Conservation (phyloP, 2,113 vertebrate genomes). For the Ursus arctos region DNA sequence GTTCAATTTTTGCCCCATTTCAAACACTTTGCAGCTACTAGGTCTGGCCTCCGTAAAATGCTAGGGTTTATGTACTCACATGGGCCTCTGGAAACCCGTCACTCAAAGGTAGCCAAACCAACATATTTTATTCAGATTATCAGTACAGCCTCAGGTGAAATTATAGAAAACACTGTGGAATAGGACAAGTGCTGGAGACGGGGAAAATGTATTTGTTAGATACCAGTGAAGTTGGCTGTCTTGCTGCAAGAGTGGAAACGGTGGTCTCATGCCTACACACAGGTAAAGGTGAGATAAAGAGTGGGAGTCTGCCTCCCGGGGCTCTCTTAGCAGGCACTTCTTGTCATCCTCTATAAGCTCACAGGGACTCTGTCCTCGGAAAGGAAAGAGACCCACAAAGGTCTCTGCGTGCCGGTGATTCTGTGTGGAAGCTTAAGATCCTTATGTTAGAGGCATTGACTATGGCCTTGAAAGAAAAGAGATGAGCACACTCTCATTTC, state of each 20-base stretch:
- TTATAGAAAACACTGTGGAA: background rate
- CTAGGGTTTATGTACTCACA: background rate
- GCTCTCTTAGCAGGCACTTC: background rate
- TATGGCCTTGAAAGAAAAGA: background rate
- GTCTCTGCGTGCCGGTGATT: background rate
- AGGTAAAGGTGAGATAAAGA: background rate
- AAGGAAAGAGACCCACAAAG: background rate
- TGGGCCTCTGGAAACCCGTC: background rate
- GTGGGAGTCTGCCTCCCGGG: rapidly evolving
- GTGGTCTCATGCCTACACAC: background rate
- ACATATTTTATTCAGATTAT: background rate
- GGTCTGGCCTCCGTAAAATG: background rate
- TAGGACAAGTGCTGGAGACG: background rate
- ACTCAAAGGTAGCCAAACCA: background rate
- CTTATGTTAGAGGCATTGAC: background rate
- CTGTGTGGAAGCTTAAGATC: background rate
- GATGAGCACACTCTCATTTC: background rate
- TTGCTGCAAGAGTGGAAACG: background rate
- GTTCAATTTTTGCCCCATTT: background rate
- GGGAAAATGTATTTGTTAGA: background rate
- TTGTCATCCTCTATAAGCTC: background rate
- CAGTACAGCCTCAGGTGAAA: background rate
- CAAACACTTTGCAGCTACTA: background rate
- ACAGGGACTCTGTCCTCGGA: background rate
- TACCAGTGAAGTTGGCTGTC: background rate